A percentile compares a stretch with the other conserved stretches of the same genome.
phyloP scores from a whole-genome alignment of 2,797 vertebrate genomes.

The Ceyx erithaca region DNA sequence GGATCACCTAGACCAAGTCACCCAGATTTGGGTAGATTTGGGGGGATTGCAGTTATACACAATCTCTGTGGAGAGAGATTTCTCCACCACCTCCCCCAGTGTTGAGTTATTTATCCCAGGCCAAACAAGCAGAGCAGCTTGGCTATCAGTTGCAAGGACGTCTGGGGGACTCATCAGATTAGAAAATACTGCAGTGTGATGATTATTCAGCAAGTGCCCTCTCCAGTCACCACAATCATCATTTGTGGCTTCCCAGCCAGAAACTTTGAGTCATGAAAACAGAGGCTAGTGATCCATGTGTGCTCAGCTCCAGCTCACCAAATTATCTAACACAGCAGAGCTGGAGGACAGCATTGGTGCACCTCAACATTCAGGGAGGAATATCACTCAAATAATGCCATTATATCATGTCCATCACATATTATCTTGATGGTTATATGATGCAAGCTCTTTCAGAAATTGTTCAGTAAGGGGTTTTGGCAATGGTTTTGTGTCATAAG shows the following conservation, averaged over 20 bases:
- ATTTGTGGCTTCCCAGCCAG: background rate
- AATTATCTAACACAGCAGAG: background rate
- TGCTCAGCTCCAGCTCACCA: background rate
- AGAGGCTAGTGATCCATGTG: background rate
- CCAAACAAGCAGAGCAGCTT: background rate
- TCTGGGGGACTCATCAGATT: background rate
- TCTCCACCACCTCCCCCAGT: background rate
- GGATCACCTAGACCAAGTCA: too few species aligned
- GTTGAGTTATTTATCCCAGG: background rate
- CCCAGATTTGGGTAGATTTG: too few species aligned
- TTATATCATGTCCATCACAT: rapidly evolving
- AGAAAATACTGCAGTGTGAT: background rate
- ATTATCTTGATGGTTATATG: background rate
- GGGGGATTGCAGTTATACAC: background rate
- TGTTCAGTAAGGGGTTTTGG: background rate
- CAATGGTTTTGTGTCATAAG: background rate
- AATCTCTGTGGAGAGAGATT: background rate
- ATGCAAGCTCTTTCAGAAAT: background rate
- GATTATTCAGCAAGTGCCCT: background rate
- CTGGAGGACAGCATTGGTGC: background rate
- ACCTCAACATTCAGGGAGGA: background rate
- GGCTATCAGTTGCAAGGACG: background rate
- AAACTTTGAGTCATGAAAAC: background rate
- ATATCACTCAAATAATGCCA: background rate
- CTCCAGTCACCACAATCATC: background rate